Base-by-base conservation (phyloP, 2,113 vertebrate species). In the Riparia riparia region DNA sequence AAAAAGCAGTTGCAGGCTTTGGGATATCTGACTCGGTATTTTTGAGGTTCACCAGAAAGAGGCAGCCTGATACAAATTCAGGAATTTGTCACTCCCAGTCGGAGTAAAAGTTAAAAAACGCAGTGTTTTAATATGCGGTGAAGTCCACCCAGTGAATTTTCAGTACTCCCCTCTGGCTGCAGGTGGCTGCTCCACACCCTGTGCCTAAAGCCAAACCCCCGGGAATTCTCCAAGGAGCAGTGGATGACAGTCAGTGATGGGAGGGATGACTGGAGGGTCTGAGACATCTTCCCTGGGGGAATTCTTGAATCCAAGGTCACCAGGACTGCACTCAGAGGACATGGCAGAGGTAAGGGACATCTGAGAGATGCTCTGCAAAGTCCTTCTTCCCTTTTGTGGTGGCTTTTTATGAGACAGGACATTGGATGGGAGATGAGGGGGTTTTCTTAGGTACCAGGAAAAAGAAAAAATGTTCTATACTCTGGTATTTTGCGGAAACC, bases 141-240 rank as follows among this genome's bases (percentile, higher is more conserved):
- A 70, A 31, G 18, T 5, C 16, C 49, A 26, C 22, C 3, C 51
- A 7, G 24, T 0, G 22, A 7, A 5, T 5, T 37, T 90, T 63
- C 57, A 57, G 45, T 26, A 56, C 11, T 8, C 57, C 4, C 6
- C 39, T 3, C 15, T 50, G 70, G 60, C 54, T 74, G 53, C 51
- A 12, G 78, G 57, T 47, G 91, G 8, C 26, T 49, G 82, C 69
- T 91, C 54, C n/a, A 61, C 54, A 8, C 25, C 31, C 2, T 2
- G 1, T 13, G 44, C 60, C 44, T 47, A 70, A 18, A 6, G 13
- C 29, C 68, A 64, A 3, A 5, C 4, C 1, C 11, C 1, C 11
- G 57, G 70, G 60, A 61, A 56, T 8, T 2, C 21, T 26, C 29
- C 0, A 1, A 3, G 50, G 50, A 51, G 54, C 1, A 0, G 6